These are phyloP conservation scores for Cephus pygmeus DNA, from an alignment of 2,888 invertebrate genomes.

Conservation along the genomic window DNA sequence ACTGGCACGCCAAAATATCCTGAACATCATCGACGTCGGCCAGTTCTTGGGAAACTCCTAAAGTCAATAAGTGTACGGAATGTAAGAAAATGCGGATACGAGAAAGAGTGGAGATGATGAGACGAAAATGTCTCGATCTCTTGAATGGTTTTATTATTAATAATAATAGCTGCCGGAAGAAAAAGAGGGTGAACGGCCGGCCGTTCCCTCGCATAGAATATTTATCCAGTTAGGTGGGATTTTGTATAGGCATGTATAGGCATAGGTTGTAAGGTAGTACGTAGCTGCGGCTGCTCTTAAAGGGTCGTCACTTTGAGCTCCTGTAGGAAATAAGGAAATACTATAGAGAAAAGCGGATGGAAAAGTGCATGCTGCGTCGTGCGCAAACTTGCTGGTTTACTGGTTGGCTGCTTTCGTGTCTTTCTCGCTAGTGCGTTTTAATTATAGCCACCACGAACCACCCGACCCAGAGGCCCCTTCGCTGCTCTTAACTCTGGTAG, in stretches of 20 bases:
- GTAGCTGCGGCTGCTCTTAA: background rate
- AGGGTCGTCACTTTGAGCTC: background rate
- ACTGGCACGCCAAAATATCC: background rate
- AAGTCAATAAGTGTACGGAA: background rate
- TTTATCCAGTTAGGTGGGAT: no score
- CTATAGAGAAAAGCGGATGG: background rate
- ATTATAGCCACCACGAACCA: constrained; percentile 40
- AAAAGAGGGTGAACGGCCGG: background rate
- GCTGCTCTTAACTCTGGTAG: constrained; percentile 35
- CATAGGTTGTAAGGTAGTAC: no score
- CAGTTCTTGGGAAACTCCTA: background rate
- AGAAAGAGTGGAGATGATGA: background rate
- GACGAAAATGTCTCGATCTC: background rate
- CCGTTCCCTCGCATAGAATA: no score
- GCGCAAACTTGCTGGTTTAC: constrained; percentile 7
- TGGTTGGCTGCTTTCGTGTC: background rate
- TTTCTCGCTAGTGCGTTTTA: constrained; percentile 46
- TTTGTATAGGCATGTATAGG: no score
- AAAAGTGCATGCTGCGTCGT: constrained; percentile 13
- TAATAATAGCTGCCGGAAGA: background rate
- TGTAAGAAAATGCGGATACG: background rate
- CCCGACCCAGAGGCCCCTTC: constrained; percentile 6
- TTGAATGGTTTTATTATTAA: background rate
- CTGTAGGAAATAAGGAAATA: no score
- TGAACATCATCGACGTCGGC: background rate